Percentiles rank a stretch among this genome's conserved stretches.
These are phyloP conservation scores for Misgurnus anguillicaudatus DNA, from an alignment of 2,113 vertebrate species.

Conservation along the genomic window DNA sequence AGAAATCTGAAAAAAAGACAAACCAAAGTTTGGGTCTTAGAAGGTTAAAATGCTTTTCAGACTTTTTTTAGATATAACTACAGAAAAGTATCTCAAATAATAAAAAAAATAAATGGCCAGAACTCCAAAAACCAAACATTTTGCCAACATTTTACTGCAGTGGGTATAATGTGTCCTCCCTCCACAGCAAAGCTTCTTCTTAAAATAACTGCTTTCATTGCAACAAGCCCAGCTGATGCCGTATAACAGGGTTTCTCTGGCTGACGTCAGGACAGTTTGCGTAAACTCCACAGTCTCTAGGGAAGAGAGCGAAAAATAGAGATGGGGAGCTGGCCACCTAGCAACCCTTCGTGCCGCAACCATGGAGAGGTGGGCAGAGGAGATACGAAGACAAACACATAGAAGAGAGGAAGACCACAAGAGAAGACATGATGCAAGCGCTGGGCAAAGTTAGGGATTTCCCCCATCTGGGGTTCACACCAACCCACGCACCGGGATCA, in stretches of 20 bases:
- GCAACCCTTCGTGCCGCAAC: background rate
- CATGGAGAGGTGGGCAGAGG: constrained; percentile 50
- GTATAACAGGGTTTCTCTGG: constrained; percentile 50
- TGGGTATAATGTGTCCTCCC: too few relatives aligned
- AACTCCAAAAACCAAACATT: too few relatives aligned
- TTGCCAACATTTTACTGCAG: too few relatives aligned
- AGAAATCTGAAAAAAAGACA: too few relatives aligned
- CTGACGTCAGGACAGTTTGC: constrained; percentile 44
- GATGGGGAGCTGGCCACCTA: constrained; percentile 59
- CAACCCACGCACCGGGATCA: constrained; percentile 38
- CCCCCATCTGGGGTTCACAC: constrained; percentile 46
- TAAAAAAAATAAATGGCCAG: too few relatives aligned
- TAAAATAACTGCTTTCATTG: background rate
- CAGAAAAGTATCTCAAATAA: too few relatives aligned
- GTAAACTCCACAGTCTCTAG: constrained; percentile 33
- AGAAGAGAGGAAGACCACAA: constrained; percentile 26
- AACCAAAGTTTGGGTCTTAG: too few relatives aligned
- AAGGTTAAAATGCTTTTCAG: too few relatives aligned
- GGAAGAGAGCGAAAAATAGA: constrained; percentile 52
- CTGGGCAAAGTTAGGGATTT: constrained; percentile 52
- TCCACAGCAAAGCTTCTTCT: too few relatives aligned
- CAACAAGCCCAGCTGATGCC: constrained; percentile 34
- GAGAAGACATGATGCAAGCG: constrained; percentile 54
- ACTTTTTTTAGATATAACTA: too few relatives aligned
- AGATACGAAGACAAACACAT: constrained; percentile 66